Evolutionary conservation across 2,888 invertebrate species (phyloP).

Genomic region (Lasioglossum marginatum): DNA sequence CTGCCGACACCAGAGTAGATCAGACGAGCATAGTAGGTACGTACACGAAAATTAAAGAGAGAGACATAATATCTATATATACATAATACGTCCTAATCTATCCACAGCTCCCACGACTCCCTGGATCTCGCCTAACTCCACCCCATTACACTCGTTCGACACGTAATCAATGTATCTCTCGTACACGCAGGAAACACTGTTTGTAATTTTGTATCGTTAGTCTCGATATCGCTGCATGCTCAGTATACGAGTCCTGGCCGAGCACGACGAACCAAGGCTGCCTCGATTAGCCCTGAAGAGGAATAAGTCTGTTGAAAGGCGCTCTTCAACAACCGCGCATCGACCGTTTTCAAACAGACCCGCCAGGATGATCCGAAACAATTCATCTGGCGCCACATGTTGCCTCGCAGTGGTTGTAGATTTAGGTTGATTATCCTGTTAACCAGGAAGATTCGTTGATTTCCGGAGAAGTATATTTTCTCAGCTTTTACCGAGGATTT

Average conservation of each 20-base stretch:
- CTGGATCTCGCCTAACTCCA: conserved; percentile 10
- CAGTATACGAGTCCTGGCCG: conserved; percentile 75
- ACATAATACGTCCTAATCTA: conserved; percentile 56
- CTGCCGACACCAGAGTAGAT: conserved; percentile 76
- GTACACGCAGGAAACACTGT: conserved; percentile 74
- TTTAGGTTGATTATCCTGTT: not conserved
- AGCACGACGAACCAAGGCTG: conserved; percentile 76
- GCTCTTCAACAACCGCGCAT: not conserved
- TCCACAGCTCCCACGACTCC: conserved; percentile 16
- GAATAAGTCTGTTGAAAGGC: not conserved
- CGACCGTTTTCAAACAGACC: not conserved
- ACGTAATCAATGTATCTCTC: conserved; percentile 58
- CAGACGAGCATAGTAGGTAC: conserved; percentile 77
- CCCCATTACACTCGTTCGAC: conserved; percentile 53
- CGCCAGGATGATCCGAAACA: not conserved
- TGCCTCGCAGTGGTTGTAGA: not conserved
- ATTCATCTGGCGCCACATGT: not conserved
- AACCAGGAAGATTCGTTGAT: not conserved
- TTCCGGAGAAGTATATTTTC: not conserved
- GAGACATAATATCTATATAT: conserved; percentile 51
- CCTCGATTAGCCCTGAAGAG: not conserved
- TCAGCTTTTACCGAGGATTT: not conserved
- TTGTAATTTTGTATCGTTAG: conserved; percentile 77
- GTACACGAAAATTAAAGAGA: conserved; percentile 69
- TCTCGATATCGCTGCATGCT: conserved; percentile 81